Base-by-base conservation (phyloP, 64 coral and sea anemone species). In the Stichodactyla mertensii region DNA sequence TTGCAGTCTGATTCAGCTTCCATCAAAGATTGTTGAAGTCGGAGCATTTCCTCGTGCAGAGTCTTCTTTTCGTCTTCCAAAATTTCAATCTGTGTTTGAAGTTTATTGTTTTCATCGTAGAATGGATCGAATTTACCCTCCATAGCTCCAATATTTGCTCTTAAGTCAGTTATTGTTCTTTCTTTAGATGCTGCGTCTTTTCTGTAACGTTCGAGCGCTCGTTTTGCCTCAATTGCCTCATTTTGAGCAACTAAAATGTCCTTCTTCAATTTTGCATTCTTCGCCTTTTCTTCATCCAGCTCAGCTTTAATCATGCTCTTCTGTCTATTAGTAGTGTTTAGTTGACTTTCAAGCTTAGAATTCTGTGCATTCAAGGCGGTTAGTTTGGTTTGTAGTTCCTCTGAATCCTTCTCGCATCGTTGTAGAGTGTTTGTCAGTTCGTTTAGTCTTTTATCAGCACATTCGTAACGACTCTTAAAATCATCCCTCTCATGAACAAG, bases 51-150 rank as follows among this genome's bases (percentile, higher is more conserved):
- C n/a, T 84, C 91, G 11, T 96, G 94, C 28, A 96, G 51, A 16
- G 36, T 71, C 20, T 84, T 62, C 62, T 96, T 96, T 51, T 93
- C 94, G 18, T 96, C 94, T 56, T 93, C 88, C 7, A 96, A 31
- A 52, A 96, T 96, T 92, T 96, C 94, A 16, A 93, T 83, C 22
- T 88, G 94, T 52, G 94, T 92, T 88, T 96, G 94, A 16, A 96
- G 80, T 70, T 96, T 96, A 58, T 89, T 96, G 57, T 89, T 93
- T 69, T 93, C 94, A n/a, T 96, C 94, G 11, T 90, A 92, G 20
- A 96, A 89, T 61, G 94, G 92, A 26, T 92, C 88, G 80, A 87
- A 90, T 52, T 96, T 96, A 6, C 92, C 89, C 67, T 93, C 94
- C 82, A 96, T 77, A 6, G 94, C 86, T 10, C 84, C 83, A 54